Evolutionary conservation across 2,888 invertebrate genomes (phyloP), one percentile per base, ranked within the genome.

Genomic region (Thera obeliscata): DNA sequence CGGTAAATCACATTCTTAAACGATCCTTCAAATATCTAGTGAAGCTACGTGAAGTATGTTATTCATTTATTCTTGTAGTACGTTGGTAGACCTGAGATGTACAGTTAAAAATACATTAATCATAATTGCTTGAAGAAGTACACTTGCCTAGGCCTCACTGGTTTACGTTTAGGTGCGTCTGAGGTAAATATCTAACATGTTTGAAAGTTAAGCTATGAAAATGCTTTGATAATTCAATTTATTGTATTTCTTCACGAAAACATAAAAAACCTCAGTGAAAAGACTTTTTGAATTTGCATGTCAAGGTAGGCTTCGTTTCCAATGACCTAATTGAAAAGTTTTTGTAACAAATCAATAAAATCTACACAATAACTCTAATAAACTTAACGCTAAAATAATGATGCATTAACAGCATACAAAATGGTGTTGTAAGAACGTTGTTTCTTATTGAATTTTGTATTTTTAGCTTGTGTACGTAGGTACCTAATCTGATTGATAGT

Each of bases 261-360:
- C 7, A 4, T n/a, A 49, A n/a, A 49, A 49, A 49, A 3, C 49
- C 49, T 12, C 4, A 3, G 5, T 2, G n/a, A 50, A 12, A 22
- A 52, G 33, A 52, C 33, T 33, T 9, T 50, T 41, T 7, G 7
- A 52, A 9, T 52, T 52, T 52, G 36, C 60, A 46, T 60, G 61
- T 69, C 70, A 67, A 66, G 68, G 66, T 48, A 49, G 41, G 11
- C 9, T 41, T 60, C 9, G 7, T 43, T 46, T 55, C 36, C 8
- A 55, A 46, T 46, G 46, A 55, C 61, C 55, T 11, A 49, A 8
- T 58, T 36, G 7, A 52, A 52, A 52, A 22, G 0, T 49, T 59
- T 58, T 49, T 59, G 35, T 35, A 2, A 59, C n/a, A 48, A 59
- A 59, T 58, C 48, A 48, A 48, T 48, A 9, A 22, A 56, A 43